Evolutionary conservation across 37 sponge, comb jelly and placozoan species (phyloP).

Genomic region (Tethya wilhelma): DNA sequence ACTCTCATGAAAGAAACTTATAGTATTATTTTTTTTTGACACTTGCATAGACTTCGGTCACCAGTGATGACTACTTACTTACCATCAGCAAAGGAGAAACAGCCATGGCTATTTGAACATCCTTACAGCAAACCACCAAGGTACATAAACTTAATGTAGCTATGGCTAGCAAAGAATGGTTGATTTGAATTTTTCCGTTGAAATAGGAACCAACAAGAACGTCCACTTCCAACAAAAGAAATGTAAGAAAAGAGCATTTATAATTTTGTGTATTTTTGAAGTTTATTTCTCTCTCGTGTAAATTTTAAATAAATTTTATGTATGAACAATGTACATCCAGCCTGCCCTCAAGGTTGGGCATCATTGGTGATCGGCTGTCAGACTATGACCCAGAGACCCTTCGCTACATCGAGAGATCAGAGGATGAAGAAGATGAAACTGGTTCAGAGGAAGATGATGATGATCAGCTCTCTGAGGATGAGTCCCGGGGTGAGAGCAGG

Average conservation of each 20-base stretch:
- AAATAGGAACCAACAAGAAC: background rate
- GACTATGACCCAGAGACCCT: slow-evolving; percentile 44
- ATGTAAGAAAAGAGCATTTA: no score
- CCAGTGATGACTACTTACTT: slow-evolving; percentile 10
- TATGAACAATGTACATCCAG: background rate
- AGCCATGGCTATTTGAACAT: slow-evolving; percentile 29
- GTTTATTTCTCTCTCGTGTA: background rate
- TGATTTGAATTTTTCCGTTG: background rate
- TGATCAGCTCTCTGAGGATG: no score
- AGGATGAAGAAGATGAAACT: background rate
- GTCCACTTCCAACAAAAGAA: background rate
- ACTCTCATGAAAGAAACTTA: background rate
- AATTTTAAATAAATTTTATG: no score
- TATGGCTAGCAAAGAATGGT: background rate
- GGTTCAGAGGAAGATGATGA: no score
- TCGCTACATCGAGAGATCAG: background rate
- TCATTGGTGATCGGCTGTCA: slow-evolving; percentile 51
- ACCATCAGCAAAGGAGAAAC: slow-evolving; percentile 26
- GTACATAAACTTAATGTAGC: no score
- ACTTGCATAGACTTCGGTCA: slow-evolving; percentile 23
- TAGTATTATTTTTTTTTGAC: background rate
- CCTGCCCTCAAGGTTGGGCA: slow-evolving; percentile 29
- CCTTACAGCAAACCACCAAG: slow-evolving; percentile 32
- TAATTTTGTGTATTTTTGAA: no score
- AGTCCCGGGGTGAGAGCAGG: no score